Conservation (phyloP, 2,797 vertebrate species). For the Acomys russatus region DNA sequence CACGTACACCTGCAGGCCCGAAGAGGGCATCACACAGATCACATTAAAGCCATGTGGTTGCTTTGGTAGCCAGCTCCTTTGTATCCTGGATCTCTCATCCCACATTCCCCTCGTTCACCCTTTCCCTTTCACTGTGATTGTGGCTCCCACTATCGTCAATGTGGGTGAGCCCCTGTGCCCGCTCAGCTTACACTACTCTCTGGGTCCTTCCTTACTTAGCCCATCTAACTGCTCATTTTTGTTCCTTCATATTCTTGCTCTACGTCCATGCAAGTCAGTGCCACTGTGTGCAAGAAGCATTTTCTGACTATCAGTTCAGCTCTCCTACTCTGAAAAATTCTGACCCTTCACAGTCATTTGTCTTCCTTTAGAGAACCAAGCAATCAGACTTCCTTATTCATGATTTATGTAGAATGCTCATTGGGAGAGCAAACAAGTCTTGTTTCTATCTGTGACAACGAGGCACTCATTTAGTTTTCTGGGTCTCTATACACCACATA, state of each 20-base stretch:
- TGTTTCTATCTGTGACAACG: background rate
- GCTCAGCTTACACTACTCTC: background rate
- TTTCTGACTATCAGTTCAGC: background rate
- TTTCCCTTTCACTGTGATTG: background rate
- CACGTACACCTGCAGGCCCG: too few relatives aligned
- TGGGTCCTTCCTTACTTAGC: background rate
- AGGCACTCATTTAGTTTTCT: slow-evolving; percentile 2
- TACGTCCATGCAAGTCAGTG: background rate
- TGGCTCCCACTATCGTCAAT: accelerated
- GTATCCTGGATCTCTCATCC: background rate
- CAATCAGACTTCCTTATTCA: background rate
- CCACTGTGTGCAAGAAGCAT: background rate
- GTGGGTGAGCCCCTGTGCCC: accelerated
- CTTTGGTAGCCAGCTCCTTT: background rate
- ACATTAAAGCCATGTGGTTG: too few relatives aligned
- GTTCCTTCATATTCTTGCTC: background rate
- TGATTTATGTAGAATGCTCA: background rate
- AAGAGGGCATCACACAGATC: too few relatives aligned
- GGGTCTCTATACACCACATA: background rate
- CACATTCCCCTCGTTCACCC: background rate
- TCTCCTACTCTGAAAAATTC: background rate
- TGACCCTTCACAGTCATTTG: background rate
- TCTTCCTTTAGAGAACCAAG: background rate
- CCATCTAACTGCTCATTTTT: background rate
- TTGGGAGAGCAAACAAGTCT: slow-evolving; percentile 12